phyloP scores from a whole-genome alignment of 1,140 invertebrate genomes.

The Meloidogyne hapla region DNA sequence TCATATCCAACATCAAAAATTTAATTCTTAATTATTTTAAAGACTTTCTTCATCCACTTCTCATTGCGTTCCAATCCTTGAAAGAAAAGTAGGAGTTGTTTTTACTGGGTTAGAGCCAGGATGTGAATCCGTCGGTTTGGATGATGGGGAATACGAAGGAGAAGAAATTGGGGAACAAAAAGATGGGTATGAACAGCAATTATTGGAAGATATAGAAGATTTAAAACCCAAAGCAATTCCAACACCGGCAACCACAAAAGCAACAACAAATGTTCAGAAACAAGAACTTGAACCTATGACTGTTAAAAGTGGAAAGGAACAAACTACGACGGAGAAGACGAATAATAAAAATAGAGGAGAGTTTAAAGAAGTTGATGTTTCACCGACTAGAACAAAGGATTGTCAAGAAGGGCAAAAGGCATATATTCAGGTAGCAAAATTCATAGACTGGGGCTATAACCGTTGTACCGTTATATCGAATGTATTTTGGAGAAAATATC shows the following conservation, averaged over 20 bases:
- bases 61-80: slow-evolving; percentile 11
- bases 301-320: neutral
- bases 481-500: too few relatives aligned
- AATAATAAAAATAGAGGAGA: neutral
- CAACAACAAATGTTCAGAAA: neutral
- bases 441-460: too few relatives aligned
- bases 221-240: neutral
- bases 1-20: too few relatives aligned
- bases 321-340: neutral
- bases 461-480: too few relatives aligned
- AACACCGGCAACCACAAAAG: neutral
- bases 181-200: neutral
- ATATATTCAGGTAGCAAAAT: neutral
- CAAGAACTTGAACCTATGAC: slow-evolving; percentile 5
- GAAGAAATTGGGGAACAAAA: neutral
- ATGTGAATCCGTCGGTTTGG: neutral
- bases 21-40: neutral
- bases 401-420: neutral
- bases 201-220: slow-evolving; percentile 9
- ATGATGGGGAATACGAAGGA: neutral
- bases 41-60: neutral
- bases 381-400: neutral
- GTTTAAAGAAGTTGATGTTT: neutral
- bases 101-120: slow-evolving; percentile 12
- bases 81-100: neutral